Evolutionary conservation across 2,888 invertebrate species (phyloP).

Genomic region (Agrotis ipsilon): DNA sequence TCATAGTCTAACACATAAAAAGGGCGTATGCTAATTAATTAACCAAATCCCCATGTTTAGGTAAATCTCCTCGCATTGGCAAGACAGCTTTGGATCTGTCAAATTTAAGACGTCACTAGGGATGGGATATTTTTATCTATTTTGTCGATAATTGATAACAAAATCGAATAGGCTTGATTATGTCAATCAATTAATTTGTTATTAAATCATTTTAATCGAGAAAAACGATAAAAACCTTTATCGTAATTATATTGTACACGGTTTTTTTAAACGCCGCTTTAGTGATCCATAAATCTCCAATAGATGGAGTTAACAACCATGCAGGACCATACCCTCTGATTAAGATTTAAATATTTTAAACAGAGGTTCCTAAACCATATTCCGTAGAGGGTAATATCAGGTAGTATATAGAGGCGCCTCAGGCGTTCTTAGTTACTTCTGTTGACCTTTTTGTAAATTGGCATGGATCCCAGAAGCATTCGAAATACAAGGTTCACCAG

Average conservation of each 20-base stretch:
- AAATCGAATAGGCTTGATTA: neutral
- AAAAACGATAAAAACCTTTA: neutral
- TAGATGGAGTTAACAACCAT: neutral
- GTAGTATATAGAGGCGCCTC: too few species aligned
- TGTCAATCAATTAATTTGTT: neutral
- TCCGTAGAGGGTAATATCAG: too few species aligned
- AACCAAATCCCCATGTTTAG: neutral
- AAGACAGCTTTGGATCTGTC: conserved; percentile 20
- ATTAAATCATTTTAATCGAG: neutral
- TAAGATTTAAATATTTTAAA: too few species aligned
- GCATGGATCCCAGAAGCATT: too few species aligned
- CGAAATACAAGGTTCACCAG: too few species aligned
- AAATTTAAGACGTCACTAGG: conserved; percentile 12
- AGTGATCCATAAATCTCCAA: neutral
- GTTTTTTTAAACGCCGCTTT: too few species aligned
- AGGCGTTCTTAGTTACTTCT: too few species aligned
- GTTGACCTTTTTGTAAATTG: too few species aligned
- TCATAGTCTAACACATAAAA: neutral
- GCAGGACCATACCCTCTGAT: too few species aligned
- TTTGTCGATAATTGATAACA: conserved; percentile 1
- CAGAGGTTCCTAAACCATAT: too few species aligned
- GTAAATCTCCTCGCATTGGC: conserved; percentile 6
- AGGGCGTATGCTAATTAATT: neutral
- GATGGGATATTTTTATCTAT: neutral
- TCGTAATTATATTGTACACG: too few species aligned